Base-by-base conservation (phyloP, 2,888 invertebrate species). In the Junonia oenone region DNA sequence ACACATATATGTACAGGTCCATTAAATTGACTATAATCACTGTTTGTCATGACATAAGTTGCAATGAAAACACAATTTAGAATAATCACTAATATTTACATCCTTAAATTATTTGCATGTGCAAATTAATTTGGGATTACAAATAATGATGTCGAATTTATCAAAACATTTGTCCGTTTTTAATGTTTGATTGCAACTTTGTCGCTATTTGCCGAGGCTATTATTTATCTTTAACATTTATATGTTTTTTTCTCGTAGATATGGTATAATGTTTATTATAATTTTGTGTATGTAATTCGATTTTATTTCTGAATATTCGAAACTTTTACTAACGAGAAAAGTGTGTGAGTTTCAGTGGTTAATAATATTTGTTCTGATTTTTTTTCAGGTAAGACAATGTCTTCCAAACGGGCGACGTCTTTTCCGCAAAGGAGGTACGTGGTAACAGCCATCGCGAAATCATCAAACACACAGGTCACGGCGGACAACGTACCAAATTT, bases 361-460 rank as follows among this genome's bases (percentile, higher is more conserved):
- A 43, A 43, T 17, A 43, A 43, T 43, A 6, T 26, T n/a, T 26
- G 2, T 13, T 43, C 13, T 26, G 0, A 13, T 75, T 82, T 70
- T 82, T 70, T 88, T 89, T 68, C 90, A 89, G 89, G 89, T 89
- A 89, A 88, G 87, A 75, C 82, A 81, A 89, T 87, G 90, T 75
- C 85, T 84, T 83, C 84, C 72, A 87, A 83, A 78, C 83, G 85
- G 74, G 81, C 81, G 80, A 80, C 83, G 73, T 69, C 72, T 71
- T 78, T 79, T 63, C 63, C 72, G 50, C 80, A 66, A 71, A 71
- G 75, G 72, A 87, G 88, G 88, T 87, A 85, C 62, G 84, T 80
- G 62, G 61, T 66, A 59, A 62, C 19, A 69, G 67, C 68, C 72
- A 76, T 83, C 78, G 78, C 72, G 71, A 69, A 59, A 66, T 55